Base-by-base conservation (phyloP, 1,140 invertebrate genomes). In the Sminthurides bifidus region DNA sequence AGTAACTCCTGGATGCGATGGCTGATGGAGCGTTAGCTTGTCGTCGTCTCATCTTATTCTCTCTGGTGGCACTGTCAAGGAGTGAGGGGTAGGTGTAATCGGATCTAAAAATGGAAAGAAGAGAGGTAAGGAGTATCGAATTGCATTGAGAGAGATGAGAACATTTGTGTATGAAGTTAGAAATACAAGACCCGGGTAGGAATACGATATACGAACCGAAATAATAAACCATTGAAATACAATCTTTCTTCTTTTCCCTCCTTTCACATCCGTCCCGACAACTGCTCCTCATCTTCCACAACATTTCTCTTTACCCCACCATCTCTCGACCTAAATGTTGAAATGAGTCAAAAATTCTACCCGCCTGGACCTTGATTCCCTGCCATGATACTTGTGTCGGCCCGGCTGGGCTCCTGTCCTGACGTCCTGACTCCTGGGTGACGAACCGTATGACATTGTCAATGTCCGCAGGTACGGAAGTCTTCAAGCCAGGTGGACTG, bases 21-120 rank as follows among this genome's bases (percentile, higher is more conserved):
- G n/a, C n/a, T n/a, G n/a, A n/a, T n/a, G n/a, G n/a, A n/a, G n/a
- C n/a, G n/a, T n/a, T n/a, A n/a, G n/a, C n/a, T n/a, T n/a, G n/a
- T n/a, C n/a, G n/a, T n/a, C n/a, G n/a, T 49, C 29, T 49, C 31
- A 21, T 49, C 35, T 49, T 49, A 33, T 21, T 30, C 46, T 49
- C 46, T 33, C 26, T 49, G 29, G 27, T 33, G 15, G 31, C 46
- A 21, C 35, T 49, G 46, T 49, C 46, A 49, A 26, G 46, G 29
- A 49, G 46, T 33, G 46, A n/a, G 46, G 46, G 46, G 35, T 49
- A 49, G 3, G 27, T 54, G 57, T 54, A 59, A 59, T 59, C 51
- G 44, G 57, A 59, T 59, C 57, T 59, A 59, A 59, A 59, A 59
- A 59, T 59, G 57, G 57, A 59, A 59, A 59, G 57, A 59, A 53